Conservation (phyloP, 2,797 vertebrate genomes). For the Odontamblyopus rebecca region DNA sequence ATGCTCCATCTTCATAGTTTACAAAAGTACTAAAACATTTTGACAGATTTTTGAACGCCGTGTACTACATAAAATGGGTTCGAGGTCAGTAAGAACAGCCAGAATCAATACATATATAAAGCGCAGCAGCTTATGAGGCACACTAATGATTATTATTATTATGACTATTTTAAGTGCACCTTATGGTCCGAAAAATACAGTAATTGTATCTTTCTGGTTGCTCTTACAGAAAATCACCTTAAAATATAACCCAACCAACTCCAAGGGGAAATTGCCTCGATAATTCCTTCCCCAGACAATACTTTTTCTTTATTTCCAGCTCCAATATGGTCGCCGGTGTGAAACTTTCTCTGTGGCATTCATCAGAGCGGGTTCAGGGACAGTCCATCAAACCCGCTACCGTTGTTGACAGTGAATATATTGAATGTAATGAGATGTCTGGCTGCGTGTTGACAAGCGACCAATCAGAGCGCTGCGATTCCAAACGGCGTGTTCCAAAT, state of each 20-base stretch:
- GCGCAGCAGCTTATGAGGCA: no score
- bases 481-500: constrained; percentile 42
- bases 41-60: no score
- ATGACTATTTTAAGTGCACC: no score
- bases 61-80: no score
- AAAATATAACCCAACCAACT: background rate
- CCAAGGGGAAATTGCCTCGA: background rate
- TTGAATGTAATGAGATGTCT: constrained; percentile 41
- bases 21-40: no score
- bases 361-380: constrained; percentile 15
- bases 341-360: constrained; percentile 6
- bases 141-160: no score
- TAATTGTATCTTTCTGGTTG: background rate
- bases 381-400: constrained; percentile 7
- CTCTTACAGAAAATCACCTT: background rate
- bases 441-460: constrained; percentile 26
- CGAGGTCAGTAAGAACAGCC: no score
- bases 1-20: no score
- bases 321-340: background rate
- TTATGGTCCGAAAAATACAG: no score
- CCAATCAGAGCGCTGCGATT: constrained; percentile 17
- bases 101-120: no score
- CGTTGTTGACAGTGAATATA: constrained; percentile 27
- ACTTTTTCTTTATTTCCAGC: background rate
- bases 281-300: background rate